These are phyloP conservation scores for Pristionchus pacificus DNA, from an alignment of 1,140 invertebrate genomes.

Conservation along the genomic window DNA sequence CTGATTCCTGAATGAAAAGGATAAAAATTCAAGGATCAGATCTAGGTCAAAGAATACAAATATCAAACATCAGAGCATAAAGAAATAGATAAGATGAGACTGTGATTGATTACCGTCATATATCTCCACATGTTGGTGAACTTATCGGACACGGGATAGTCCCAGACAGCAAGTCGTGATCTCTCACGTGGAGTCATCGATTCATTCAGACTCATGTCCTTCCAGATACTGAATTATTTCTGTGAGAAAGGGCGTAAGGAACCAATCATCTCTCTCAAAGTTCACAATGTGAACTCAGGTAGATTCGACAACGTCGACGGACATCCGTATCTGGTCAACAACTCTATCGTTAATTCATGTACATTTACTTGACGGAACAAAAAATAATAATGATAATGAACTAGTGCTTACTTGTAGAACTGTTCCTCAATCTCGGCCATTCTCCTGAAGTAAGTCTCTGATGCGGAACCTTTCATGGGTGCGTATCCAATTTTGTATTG, in stretches of 20 bases:
- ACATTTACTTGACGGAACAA: too few relatives aligned
- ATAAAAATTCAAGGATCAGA: neutral
- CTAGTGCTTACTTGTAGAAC: slow-evolving; percentile 85
- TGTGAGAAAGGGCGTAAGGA: too few relatives aligned
- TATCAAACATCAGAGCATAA: too few relatives aligned
- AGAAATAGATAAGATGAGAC: too few relatives aligned
- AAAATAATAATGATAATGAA: slow-evolving; percentile 22
- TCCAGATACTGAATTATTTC: slow-evolving; percentile 77
- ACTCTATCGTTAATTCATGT: too few relatives aligned
- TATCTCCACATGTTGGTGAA: slow-evolving; percentile 93
- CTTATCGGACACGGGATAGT: slow-evolving; percentile 92
- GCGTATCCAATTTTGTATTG: slow-evolving; percentile 96
- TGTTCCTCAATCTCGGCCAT: slow-evolving; percentile 90
- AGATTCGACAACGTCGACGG: too few relatives aligned
- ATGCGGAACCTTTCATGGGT: slow-evolving; percentile 75
- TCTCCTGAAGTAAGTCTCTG: slow-evolving; percentile 84
- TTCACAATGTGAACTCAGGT: too few relatives aligned
- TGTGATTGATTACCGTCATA: neutral
- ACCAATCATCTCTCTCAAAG: too few relatives aligned
- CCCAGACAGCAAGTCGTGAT: slow-evolving; percentile 91
- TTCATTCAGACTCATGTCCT: slow-evolving; percentile 91
- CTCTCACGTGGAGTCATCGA: slow-evolving; percentile 79
- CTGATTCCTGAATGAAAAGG: slow-evolving; percentile 80
- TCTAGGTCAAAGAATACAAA: neutral
- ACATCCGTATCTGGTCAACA: too few relatives aligned